Evolutionary conservation across 1,140 invertebrate genomes (phyloP), one percentile per base, ranked within the genome.

Genomic region (Sinonovacula constricta): DNA sequence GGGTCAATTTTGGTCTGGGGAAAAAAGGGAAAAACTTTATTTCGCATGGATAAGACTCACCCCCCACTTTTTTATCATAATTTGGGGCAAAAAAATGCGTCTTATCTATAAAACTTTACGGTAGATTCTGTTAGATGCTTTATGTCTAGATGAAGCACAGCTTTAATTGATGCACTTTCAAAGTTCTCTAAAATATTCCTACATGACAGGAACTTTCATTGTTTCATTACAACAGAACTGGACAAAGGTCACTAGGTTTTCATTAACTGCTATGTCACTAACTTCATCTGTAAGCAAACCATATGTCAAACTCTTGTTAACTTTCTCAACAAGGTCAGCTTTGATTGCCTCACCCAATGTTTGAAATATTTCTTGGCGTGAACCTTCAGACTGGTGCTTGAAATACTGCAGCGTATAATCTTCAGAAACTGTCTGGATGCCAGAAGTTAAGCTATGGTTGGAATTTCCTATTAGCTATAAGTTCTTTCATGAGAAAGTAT

Each of bases 231-330:
- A 12, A 45, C n/a, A 39, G 45, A 30, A 76, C 31, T 67, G 62
- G n/a, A 76, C 39, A 76, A 66, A 76, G 15, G 72, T 67, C 3
- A 76, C 36, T n/a, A 67, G 7, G 3, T 76, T 36, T 28, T 49
- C 36, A 3, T 5, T 66, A 3, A 67, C 63, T 36, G 49, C 45
- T n/a, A 68, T 68, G 28, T 69, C 56, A 31, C 31, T 51, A 12
- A 65, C 57, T 10, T 76, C 62, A 76, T 76, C 62, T n/a, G 26
- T 34, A 22, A 67, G 18, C 12, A 66, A n/a, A 3, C 62, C 62
- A 45, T 24, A 71, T 36, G 54, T 51, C 15, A 3, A 24, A 10
- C 39, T 24, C 14, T 49, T 71, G 14, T 24, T 71, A 14, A 26
- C 69, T 7, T 60, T 26, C 3, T 39, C 49, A 3, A 71, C 3